Base-by-base conservation (phyloP, 2,888 invertebrate genomes). In the Lagria hirta region DNA sequence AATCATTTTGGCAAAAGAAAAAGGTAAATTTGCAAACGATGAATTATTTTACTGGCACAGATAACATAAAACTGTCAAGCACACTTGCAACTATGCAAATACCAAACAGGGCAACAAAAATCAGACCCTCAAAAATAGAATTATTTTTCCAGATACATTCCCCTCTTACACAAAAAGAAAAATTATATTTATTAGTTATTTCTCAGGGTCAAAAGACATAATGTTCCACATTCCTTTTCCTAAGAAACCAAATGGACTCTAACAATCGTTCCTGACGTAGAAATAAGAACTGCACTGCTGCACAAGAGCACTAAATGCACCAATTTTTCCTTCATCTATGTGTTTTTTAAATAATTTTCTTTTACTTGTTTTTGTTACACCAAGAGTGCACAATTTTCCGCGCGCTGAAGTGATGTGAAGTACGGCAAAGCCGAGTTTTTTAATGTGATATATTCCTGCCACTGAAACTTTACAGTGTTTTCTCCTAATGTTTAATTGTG, bases 381-480 rank as follows among this genome's bases (percentile, higher is more conserved):
- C 13, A 24, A 2, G 12, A 46, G 40, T 46, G 43, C 45, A 51
- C 45, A 28, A 43, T 36, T 46, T 40, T 33, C 42, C 41, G 35
- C n/a, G 40, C 41, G 48, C 51, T 52, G 43, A 53, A 55, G 49
- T 57, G 52, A 54, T 52, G 52, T 52, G 49, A 52, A 41, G 49
- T 51, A 44, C 47, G 49, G 51, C 55, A 47, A 52, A 54, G 49
- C 54, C 50, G 57, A 54, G 52, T 54, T 52, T 53, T 56, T 64
- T 55, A 65, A 65, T 66, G 65, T 66, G 65, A 66, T 66, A 65
- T 57, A 55, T 54, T 62, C 60, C 62, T 63, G 62, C 62, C 66
- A 60, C 61, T 56, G 54, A 52, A 55, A 38, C 40, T 38, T 48
- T 51, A 46, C 51, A 56, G 57, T 57, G 55, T 58, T 57, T 51